These are phyloP conservation scores for Bucorvus abyssinicus DNA, from an alignment of 2,797 vertebrate genomes.

Conservation along the genomic window DNA sequence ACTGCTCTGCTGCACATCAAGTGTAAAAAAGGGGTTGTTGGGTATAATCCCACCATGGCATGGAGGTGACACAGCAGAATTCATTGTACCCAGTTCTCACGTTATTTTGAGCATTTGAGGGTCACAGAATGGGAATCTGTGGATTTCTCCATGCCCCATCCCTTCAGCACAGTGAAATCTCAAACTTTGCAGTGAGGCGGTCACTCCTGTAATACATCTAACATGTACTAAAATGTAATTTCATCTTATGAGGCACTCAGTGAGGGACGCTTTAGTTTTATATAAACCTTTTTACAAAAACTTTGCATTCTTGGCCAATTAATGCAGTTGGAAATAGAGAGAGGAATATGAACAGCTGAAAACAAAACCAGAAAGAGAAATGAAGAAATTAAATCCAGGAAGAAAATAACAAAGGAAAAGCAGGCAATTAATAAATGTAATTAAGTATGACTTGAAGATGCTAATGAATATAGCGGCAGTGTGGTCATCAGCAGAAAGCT, in stretches of 20 bases:
- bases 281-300: neutral
- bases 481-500: neutral
- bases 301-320: neutral
- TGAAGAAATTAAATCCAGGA: neutral
- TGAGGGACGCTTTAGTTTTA: neutral
- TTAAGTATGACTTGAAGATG: neutral
- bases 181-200: neutral
- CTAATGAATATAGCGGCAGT: neutral
- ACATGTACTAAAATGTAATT: neutral
- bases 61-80: neutral
- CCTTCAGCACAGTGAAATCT: neutral
- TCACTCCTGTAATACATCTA: neutral
- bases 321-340: neutral
- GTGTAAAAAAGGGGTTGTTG: neutral
- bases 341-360: neutral
- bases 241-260: neutral
- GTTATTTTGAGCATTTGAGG: neutral
- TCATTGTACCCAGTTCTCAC: neutral
- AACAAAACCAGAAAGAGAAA: neutral
- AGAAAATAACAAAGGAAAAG: neutral
- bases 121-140: neutral
- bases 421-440: neutral
- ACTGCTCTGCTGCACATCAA: neutral
- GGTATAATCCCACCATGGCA: fast-evolving
- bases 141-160: neutral